Percentiles rank a stretch among this genome's conserved stretches.
phyloP scores from a whole-genome alignment of 1,140 invertebrate genomes.

The Oncopodura yosiiana region DNA sequence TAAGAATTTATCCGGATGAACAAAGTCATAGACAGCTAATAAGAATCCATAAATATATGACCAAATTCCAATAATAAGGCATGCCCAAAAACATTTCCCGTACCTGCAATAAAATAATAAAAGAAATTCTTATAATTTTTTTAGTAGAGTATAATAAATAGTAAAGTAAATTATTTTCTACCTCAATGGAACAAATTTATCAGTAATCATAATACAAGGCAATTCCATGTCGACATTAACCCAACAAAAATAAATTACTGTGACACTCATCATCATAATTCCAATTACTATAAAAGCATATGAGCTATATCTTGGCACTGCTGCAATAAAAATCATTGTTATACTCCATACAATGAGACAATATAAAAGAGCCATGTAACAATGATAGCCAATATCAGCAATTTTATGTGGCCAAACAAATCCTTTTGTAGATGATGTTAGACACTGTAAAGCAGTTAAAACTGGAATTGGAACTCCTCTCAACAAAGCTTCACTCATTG shows the following conservation, averaged over 20 bases:
- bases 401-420: conserved; percentile 33
- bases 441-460: conserved; percentile 19
- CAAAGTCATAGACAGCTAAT: conserved; percentile 25
- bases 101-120: conserved; percentile 21
- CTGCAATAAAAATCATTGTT: conserved; percentile 23
- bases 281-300: conserved; percentile 32
- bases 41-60: conserved; percentile 28
- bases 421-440: conserved; percentile 17
- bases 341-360: conserved; percentile 27
- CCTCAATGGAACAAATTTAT: conserved; percentile 24
- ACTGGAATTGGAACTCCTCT: conserved; percentile 30
- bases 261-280: conserved; percentile 18
- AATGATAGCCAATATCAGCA: conserved; percentile 31
- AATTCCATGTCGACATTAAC: conserved; percentile 9
- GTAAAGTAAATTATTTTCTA: conserved; percentile 4
- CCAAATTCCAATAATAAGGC: conserved; percentile 25
- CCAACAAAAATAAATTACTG: conserved; percentile 33
- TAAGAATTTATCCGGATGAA: conserved; percentile 31
- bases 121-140: not conserved
- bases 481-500: conserved; percentile 14
- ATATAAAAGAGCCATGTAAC: conserved; percentile 20
- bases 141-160: not conserved
- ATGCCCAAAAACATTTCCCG: conserved; percentile 30
- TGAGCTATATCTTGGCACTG: conserved; percentile 27
- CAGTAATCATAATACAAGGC: conserved; percentile 32